A percentile compares a stretch with the other conserved stretches of the same genome.
phyloP scores from a whole-genome alignment of 2,888 invertebrate genomes.

The Netelia virgata region DNA sequence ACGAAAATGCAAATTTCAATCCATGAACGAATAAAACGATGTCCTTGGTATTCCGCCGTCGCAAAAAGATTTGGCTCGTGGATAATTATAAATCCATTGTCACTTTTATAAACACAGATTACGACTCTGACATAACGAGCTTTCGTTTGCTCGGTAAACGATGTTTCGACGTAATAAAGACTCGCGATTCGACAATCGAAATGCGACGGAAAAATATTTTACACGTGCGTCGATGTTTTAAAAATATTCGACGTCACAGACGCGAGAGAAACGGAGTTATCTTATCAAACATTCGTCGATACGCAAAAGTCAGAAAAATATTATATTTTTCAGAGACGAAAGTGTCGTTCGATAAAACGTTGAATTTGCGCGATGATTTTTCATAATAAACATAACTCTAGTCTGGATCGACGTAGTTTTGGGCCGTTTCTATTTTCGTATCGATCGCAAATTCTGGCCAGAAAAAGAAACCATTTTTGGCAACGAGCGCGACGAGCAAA shows the following conservation, averaged over 20 bases:
- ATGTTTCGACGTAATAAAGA: constrained; percentile 14
- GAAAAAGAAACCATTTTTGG: neutral
- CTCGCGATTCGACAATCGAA: constrained; percentile 14
- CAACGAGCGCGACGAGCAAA: neutral
- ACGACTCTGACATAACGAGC: neutral
- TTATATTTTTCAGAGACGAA: neutral
- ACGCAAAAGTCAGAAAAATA: neutral
- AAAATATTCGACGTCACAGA: constrained; percentile 5
- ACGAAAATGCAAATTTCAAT: no score
- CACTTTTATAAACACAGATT: constrained; percentile 5
- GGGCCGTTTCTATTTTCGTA: constrained; percentile 28
- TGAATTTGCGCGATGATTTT: no score
- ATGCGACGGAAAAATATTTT: constrained; percentile 34
- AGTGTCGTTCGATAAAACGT: no score
- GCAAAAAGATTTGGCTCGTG: neutral
- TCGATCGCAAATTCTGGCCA: neutral
- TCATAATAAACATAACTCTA: neutral
- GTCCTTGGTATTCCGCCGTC: no score
- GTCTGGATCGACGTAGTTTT: neutral
- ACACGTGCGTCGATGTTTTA: neutral
- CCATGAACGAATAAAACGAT: no score
- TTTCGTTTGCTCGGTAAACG: constrained; percentile 27
- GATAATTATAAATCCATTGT: neutral
- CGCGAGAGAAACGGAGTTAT: neutral
- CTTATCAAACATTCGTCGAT: neutral